Evolutionary conservation across 2,888 invertebrate genomes (phyloP).

Genomic region (Molanna angustata): DNA sequence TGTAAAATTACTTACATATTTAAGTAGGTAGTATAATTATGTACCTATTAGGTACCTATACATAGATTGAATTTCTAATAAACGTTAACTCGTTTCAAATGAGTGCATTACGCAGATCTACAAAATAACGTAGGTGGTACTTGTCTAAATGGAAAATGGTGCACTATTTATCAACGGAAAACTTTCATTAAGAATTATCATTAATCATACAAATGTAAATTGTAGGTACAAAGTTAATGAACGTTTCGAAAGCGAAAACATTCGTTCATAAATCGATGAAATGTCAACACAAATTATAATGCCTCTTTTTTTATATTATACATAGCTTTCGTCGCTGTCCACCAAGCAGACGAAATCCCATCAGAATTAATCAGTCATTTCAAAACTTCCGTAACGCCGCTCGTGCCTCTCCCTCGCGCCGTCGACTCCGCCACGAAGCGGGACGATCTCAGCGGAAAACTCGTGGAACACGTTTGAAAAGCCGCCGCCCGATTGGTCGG

Average conservation of each 20-base stretch:
- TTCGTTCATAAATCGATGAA: slow-evolving; percentile 23
- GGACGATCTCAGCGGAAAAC: slow-evolving; percentile 6
- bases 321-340: slow-evolving; percentile 21
- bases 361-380: slow-evolving; percentile 22
- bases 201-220: slow-evolving; percentile 4
- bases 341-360: slow-evolving; percentile 21
- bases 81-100: no score
- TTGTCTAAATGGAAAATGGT: not conserved
- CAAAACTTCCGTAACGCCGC: slow-evolving; percentile 10
- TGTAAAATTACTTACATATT: no score
- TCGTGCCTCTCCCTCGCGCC: slow-evolving; percentile 8
- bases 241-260: not conserved
- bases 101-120: no score
- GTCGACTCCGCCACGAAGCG: slow-evolving; percentile 11
- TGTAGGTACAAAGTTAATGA: slow-evolving; percentile 14
- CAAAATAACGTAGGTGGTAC: no score
- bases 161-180: not conserved
- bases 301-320: slow-evolving; percentile 9
- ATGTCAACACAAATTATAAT: slow-evolving; percentile 23
- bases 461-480: slow-evolving; percentile 8
- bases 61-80: no score
- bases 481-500: slow-evolving; percentile 17
- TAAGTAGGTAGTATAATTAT: no score
- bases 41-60: no score
- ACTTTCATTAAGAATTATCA: slow-evolving; percentile 13